Evolutionary conservation across 2,888 invertebrate species (phyloP), one percentile per base, ranked within the genome.

Genomic region (Andrena trimmerana): DNA sequence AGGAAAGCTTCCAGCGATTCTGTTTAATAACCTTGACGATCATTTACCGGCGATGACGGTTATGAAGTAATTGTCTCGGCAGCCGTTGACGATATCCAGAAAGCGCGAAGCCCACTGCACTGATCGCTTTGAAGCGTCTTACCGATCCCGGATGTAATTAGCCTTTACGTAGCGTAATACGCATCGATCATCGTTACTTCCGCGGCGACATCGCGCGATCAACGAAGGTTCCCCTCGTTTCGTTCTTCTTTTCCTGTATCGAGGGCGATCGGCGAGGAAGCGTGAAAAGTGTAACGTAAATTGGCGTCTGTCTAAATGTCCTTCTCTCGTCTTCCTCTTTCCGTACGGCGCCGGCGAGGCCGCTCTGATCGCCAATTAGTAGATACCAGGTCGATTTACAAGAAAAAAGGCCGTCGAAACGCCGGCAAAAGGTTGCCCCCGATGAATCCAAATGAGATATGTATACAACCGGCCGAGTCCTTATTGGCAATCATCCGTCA

Each of bases 281-380:
- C 65, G 71, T 52, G 76, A 87, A 75, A 83, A 81, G 42, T 60
- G 62, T 82, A 84, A 78, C 73, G 60, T 29, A 67, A 48, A 63
- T 62, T 72, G 75, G 27, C 66, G 68, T 71, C 54, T 62, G 24
- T 57, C 29, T 65, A 60, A 66, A 68, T 69, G 81, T 80, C 70
- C 77, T 87, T 81, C 63, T 24, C 67, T 29, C 59, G 54, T n/a
- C 33, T 81, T 78, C 78, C 79, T 86, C 68, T 76, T 78, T 70
- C 50, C 63, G 48, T 33, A 57, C 24, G 10, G 27, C 52, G 31
- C 67, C 50, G 57, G 29, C 81, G 77, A 83, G 83, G 84, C 74
- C 68, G 70, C 60, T 31, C 48, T 52, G 80, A 86, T 82, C 69
- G 79, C 81, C 87, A 87, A 87, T 87, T 87, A 87, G 81, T 85